phyloP scores from a whole-genome alignment of 2,888 invertebrate genomes.

The Parochlus steinenii region DNA sequence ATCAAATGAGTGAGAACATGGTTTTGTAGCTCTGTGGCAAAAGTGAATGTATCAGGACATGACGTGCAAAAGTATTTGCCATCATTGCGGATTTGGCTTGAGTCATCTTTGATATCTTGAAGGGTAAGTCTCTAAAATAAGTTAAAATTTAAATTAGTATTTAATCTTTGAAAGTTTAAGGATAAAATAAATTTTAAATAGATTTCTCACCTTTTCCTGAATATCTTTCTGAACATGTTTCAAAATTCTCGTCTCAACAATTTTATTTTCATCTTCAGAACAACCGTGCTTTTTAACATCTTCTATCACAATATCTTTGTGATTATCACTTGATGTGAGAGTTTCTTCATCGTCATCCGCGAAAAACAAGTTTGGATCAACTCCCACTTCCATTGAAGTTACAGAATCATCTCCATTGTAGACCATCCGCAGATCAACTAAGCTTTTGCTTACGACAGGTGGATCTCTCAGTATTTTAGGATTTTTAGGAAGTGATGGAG shows the following conservation, averaged over 20 bases:
- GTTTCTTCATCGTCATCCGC: constrained; percentile 28
- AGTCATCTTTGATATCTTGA: constrained; percentile 2
- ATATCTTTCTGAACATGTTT: constrained; percentile 16
- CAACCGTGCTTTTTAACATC: background rate
- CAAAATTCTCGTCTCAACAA: constrained; percentile 9
- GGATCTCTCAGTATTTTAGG: background rate
- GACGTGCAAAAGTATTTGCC: constrained; percentile 31
- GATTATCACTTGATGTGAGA: constrained; percentile 15
- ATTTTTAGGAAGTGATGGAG: background rate
- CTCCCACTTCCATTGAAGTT: constrained; percentile 47
- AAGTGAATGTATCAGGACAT: constrained; percentile 37
- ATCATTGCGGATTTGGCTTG: constrained; percentile 8
- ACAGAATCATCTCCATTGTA: constrained; percentile 26
- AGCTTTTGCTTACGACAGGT: too few relatives aligned
- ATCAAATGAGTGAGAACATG: constrained; percentile 42
- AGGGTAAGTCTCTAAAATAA: constrained; percentile 1
- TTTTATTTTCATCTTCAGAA: constrained; percentile 10
- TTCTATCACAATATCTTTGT: constrained; percentile 10
- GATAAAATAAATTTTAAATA: constrained; percentile 31
- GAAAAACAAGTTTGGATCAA: constrained; percentile 52
- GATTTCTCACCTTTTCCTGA: constrained; percentile 16
- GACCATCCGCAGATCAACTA: constrained; percentile 14
- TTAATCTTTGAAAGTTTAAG: too few relatives aligned
- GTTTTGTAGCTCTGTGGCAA: constrained; percentile 41
- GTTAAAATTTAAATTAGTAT: constrained; percentile 21